These are phyloP conservation scores for Agrochola lychnidis DNA, from an alignment of 2,888 invertebrate genomes.

Conservation along the genomic window DNA sequence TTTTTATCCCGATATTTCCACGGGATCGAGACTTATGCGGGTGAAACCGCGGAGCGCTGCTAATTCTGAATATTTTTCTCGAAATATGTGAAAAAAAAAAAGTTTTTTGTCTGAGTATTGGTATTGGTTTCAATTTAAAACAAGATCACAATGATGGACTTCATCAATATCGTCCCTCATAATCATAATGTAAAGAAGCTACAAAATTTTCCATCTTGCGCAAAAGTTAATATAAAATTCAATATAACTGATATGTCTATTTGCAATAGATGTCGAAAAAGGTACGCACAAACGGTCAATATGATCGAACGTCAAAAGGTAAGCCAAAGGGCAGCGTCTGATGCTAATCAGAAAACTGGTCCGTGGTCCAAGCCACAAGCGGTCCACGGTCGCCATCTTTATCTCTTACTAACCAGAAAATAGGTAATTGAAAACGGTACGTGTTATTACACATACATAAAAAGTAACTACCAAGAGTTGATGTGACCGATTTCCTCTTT, in stretches of 20 bases:
- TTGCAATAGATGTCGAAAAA: constrained; percentile 62
- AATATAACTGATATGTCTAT: constrained; percentile 59
- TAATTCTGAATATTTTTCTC: too few relatives aligned
- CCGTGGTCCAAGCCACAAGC: constrained; percentile 43
- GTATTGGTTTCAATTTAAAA: too few relatives aligned
- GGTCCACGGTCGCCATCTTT: neutral
- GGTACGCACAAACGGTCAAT: constrained; percentile 66
- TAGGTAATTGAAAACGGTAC: neutral
- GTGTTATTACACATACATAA: neutral
- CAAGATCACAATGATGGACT: too few relatives aligned
- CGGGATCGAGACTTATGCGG: too few relatives aligned
- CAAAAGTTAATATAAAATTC: constrained; percentile 56
- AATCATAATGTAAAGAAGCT: constrained; percentile 5
- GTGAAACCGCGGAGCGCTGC: too few relatives aligned
- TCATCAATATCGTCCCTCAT: neutral
- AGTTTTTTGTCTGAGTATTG: too few relatives aligned
- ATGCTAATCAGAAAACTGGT: constrained; percentile 79
- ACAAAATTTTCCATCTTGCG: constrained; percentile 14
- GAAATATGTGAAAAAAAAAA: too few relatives aligned
- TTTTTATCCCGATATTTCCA: too few relatives aligned
- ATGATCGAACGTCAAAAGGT: constrained; percentile 78
- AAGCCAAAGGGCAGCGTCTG: constrained; percentile 75
- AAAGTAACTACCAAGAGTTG: neutral
- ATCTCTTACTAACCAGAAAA: neutral
- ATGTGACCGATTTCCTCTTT: neutral